Percentiles rank a stretch among this genome's conserved stretches.
These are phyloP conservation scores for Hyposoter dolosus DNA, from an alignment of 2,888 invertebrate species.

Conservation along the genomic window DNA sequence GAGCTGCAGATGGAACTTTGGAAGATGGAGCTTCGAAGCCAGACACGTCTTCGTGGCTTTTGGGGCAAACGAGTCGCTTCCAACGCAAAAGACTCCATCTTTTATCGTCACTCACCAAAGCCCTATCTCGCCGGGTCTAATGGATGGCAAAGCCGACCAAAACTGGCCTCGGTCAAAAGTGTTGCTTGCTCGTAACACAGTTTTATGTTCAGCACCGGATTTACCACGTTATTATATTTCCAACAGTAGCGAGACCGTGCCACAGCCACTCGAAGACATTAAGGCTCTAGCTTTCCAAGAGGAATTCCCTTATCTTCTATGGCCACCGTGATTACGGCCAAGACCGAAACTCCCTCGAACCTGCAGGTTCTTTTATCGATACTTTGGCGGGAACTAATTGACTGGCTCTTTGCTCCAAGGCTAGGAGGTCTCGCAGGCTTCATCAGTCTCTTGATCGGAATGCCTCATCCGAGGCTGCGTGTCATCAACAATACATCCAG, in stretches of 20 bases:
- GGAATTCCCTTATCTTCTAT: conserved; percentile 64
- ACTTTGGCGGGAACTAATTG: conserved; percentile 62
- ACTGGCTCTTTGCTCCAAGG: conserved; percentile 30
- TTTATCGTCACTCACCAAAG: conserved; percentile 66
- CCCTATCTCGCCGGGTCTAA: conserved; percentile 63
- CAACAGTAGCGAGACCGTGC: conserved; percentile 20
- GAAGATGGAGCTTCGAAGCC: conserved; percentile 16
- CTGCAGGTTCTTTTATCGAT: conserved; percentile 63
- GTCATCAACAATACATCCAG: not conserved
- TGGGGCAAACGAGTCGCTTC: conserved; percentile 47
- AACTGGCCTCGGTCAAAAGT: conserved; percentile 36
- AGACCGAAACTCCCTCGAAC: conserved; percentile 37
- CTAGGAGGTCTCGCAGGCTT: not conserved
- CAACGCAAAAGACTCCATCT: conserved; percentile 66
- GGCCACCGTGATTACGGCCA: conserved; percentile 43
- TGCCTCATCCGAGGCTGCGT: conserved; percentile 7
- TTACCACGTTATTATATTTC: conserved; percentile 45
- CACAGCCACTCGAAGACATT: conserved; percentile 26
- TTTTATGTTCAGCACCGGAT: conserved; percentile 38
- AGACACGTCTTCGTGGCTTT: conserved; percentile 36
- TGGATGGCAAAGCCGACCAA: conserved; percentile 65
- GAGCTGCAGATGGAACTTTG: conserved; percentile 7
- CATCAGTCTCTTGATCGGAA: not conserved
- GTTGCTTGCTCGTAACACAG: conserved; percentile 29
- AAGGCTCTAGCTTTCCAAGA: conserved; percentile 49